Evolutionary conservation across 2,888 invertebrate species (phyloP).

Genomic region (Drosophila acutilabella): DNA sequence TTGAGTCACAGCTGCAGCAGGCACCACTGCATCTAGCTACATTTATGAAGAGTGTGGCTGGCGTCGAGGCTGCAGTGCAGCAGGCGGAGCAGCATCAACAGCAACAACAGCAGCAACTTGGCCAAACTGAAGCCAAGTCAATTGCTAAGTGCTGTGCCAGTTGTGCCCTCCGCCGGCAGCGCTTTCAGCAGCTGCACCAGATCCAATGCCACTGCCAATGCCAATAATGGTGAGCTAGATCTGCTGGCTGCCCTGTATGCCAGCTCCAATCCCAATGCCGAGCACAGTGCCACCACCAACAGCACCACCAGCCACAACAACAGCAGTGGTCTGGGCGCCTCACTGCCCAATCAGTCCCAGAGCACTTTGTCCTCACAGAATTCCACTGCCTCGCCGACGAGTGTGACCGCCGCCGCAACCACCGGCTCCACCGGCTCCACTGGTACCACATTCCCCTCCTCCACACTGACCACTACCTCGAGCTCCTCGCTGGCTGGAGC

Average conservation of each 20-base stretch:
- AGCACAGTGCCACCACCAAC: conserved; percentile 16
- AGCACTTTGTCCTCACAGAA: conserved; percentile 77
- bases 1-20: conserved; percentile 67
- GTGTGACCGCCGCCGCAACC: conserved; percentile 24
- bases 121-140: conserved; percentile 29
- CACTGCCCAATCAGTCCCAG: conserved; percentile 80
- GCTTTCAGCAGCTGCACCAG: conserved; percentile 81
- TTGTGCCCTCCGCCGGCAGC: conserved; percentile 82
- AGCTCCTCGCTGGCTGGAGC: conserved; percentile 72
- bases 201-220: conserved; percentile 39
- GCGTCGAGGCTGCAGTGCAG: conserved; percentile 80
- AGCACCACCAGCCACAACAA: conserved; percentile 61
- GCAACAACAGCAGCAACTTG: background rate
- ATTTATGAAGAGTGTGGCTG: conserved; percentile 83
- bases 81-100: conserved; percentile 66
- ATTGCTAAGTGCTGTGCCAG: conserved; percentile 37
- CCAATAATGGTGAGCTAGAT: conserved; percentile 68
- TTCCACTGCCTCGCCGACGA: conserved; percentile 50
- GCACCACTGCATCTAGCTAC: conserved; percentile 82
- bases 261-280: conserved; percentile 42
- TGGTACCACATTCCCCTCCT: background rate
- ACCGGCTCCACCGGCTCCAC: conserved; percentile 47
- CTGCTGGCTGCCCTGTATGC: conserved; percentile 78
- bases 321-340: conserved; percentile 81
- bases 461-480: conserved; percentile 60